Conservation (phyloP, 2,797 vertebrate genomes). For the Lepus oiostolus region DNA sequence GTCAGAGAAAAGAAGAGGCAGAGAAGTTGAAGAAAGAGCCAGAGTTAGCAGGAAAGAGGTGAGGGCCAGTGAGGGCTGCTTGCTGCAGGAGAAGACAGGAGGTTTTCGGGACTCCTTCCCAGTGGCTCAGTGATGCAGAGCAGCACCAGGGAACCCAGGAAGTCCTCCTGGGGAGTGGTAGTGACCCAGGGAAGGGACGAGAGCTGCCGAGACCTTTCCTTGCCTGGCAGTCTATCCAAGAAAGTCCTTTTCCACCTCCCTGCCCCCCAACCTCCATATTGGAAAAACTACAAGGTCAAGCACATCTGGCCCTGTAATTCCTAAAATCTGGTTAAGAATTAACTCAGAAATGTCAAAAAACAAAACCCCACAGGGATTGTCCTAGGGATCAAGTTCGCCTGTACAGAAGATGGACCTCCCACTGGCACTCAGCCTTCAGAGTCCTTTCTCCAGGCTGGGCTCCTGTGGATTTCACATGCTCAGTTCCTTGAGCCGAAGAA, state of each 20-base stretch:
- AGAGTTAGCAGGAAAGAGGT: not conserved
- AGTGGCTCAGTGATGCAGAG: fast-evolving
- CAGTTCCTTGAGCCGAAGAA: not conserved
- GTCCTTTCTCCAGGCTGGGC: fast-evolving
- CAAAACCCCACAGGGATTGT: not conserved
- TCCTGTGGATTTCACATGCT: not conserved
- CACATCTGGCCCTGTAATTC: not conserved
- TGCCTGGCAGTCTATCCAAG: too few relatives aligned
- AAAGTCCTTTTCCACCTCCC: not conserved
- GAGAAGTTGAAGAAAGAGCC: not conserved
- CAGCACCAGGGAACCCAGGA: not conserved
- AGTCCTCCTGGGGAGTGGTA: not conserved
- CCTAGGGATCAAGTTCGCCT: not conserved
- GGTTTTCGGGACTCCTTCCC: fast-evolving
- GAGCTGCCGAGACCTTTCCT: not conserved
- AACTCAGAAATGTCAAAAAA: constrained; percentile 51
- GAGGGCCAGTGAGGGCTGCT: too few relatives aligned
- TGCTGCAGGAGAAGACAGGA: too few relatives aligned
- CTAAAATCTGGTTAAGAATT: constrained; percentile 39
- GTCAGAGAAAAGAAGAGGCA: not conserved
- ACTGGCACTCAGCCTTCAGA: too few relatives aligned
- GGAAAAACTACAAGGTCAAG: not conserved
- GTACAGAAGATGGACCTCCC: not conserved
- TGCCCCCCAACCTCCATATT: not conserved
- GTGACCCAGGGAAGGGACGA: too few relatives aligned